Evolutionary conservation across 2,888 invertebrate genomes (phyloP), one percentile per base, ranked within the genome.

Genomic region (Cantharis nigra): DNA sequence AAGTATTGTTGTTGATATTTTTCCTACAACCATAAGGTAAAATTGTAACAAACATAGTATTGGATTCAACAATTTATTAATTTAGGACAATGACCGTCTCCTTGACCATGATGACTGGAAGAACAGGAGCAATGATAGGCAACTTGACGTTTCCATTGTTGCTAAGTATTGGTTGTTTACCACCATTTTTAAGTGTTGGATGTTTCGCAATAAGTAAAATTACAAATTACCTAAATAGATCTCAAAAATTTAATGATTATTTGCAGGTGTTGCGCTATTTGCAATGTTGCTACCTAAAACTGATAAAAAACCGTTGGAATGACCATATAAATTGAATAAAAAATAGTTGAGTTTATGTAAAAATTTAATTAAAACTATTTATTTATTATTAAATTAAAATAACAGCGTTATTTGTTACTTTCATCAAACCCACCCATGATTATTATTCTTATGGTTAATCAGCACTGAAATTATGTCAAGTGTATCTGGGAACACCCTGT

Each of bases 41-140:
- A 78, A 77, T n/a, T 7, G 7, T n/a, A 5, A 9, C n/a, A n/a
- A n/a, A n/a, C n/a, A n/a, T n/a, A n/a, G n/a, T n/a, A n/a, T n/a
- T n/a, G n/a, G 9, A 18, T 10, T 64, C 18, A 20, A 64, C 2
- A 0, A 11, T 16, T 20, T 63, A 64, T 74, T 88, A 89, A 2
- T 49, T 49, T 85, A 94, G 94, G 85, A 94, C 94, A 1, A 92
- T 94, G 92, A 92, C 94, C 0, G 91, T 95, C 81, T 92, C 94
- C 0, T 89, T 92, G 4, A 92, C 92, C 49, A 91, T 95, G 90
- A 94, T 94, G 93, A 89, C 90, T 70, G 95, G 94, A 1, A 90
- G 95, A 63, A 83, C 92, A 13, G 95, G 95, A 7, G 94, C 95
- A 7, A 90, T 94, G 63, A 87, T 91, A 3, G 95, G 95, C 4